phyloP scores from a whole-genome alignment of 2,797 vertebrate species.

The Fratercula arctica region DNA sequence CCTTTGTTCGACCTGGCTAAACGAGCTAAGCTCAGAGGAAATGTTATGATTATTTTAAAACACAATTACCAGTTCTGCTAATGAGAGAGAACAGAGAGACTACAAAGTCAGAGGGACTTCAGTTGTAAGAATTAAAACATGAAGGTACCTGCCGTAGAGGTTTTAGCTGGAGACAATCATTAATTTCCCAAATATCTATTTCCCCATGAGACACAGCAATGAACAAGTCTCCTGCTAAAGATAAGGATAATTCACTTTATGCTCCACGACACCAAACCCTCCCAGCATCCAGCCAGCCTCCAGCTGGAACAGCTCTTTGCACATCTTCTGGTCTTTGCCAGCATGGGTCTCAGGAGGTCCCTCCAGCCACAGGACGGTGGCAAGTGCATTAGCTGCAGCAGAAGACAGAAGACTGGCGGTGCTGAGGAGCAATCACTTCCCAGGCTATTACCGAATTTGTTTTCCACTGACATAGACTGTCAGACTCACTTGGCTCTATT shows the following conservation, averaged over 20 bases:
- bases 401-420: neutral
- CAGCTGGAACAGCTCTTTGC: neutral
- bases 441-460: neutral
- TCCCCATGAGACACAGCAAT: neutral
- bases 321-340: neutral
- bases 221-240: neutral
- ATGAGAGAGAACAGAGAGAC: neutral
- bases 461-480: neutral
- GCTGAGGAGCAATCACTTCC: neutral
- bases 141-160: slow-evolving; percentile 27
- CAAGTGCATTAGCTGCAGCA: neutral
- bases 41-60: slow-evolving; percentile 48
- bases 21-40: neutral
- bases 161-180: slow-evolving; percentile 15
- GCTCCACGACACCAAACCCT: neutral
- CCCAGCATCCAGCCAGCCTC: neutral
- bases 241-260: neutral
- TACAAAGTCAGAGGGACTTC: slow-evolving; percentile 15
- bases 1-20: neutral
- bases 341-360: rapidly evolving
- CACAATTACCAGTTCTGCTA: slow-evolving; percentile 43
- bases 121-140: slow-evolving; percentile 10
- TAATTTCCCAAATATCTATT: neutral
- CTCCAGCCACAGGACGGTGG: neutral
- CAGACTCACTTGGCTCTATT: neutral